A percentile compares a stretch with the other conserved stretches of the same genome.
Evolutionary conservation across 2,797 vertebrate species (phyloP).

Genomic region (Argyrosomus regius): DNA sequence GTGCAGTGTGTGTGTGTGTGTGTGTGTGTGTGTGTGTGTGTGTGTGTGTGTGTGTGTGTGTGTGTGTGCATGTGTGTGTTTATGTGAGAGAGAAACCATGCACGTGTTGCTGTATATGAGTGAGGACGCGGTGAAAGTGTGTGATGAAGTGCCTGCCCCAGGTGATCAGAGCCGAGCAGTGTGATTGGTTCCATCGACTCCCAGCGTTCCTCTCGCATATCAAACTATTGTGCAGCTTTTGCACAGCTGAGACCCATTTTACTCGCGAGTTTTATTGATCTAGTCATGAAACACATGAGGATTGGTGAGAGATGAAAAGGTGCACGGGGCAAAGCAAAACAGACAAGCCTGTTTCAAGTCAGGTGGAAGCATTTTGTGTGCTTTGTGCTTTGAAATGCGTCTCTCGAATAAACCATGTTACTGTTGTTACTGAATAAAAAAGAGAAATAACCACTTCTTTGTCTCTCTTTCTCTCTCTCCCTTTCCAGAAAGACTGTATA

Average conservation of each 20-base stretch:
- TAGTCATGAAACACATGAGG: slow-evolving; percentile 30
- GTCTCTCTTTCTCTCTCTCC: slow-evolving; percentile 51
- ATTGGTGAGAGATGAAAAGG: slow-evolving; percentile 37
- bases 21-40: slow-evolving; percentile 17
- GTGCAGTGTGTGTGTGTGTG: slow-evolving; percentile 23
- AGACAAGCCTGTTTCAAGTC: background rate
- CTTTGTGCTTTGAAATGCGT: background rate
- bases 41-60: slow-evolving; percentile 13
- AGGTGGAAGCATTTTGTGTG: slow-evolving; percentile 3
- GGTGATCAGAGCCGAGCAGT: slow-evolving; percentile 41
- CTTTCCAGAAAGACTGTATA: slow-evolving; percentile 93
- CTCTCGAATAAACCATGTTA: background rate
- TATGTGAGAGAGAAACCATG: slow-evolving; percentile 14
- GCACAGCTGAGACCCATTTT: slow-evolving; percentile 60
- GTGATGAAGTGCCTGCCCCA: slow-evolving; percentile 55
- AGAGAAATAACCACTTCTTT: slow-evolving; percentile 23
- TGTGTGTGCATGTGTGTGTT: background rate
- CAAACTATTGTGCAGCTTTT: slow-evolving; percentile 23
- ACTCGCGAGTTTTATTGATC: slow-evolving; percentile 59
- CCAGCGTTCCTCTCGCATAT: background rate
- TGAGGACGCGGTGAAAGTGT: slow-evolving; percentile 48
- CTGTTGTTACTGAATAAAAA: background rate
- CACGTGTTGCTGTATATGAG: slow-evolving; percentile 52
- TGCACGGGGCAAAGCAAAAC: background rate
- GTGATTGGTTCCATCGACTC: slow-evolving; percentile 39